Evolutionary conservation across 1,140 invertebrate species (phyloP), one percentile per base, ranked within the genome.

Genomic region (Megathymus violae): DNA sequence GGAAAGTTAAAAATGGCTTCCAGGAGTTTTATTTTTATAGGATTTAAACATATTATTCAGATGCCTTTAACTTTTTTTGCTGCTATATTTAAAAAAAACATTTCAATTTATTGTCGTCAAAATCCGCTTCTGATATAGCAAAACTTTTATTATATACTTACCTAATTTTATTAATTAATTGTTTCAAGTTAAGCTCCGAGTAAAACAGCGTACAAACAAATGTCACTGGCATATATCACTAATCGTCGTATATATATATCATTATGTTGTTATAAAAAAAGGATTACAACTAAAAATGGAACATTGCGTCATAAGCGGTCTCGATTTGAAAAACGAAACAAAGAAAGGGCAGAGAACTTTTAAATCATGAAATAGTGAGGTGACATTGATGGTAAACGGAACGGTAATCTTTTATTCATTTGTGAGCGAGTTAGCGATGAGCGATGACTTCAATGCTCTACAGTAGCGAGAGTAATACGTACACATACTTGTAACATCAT

Each of bases 281-380:
- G 52, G 36, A 59, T 59, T 59, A 36, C 46, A 46, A 59, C 54
- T 59, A 59, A 59, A 59, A 59, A 27, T 59, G 43, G 54, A 62
- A 65, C 50, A 67, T 71, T 66, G 60, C 64, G 61, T 71, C 69
- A 71, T 64, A 78, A 44, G 64, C 62, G 64, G 71, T 79, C 72
- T 64, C 66, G 77, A 76, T 80, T 84, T 75, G 58, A 75, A 78
- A 81, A 78, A 67, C 65, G 63, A 82, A 85, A 88, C 85, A 88
- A 88, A 88, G 85, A 84, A 87, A 87, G 85, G 81, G 80, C 82
- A 85, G 62, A 68, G 84, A 85, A 88, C 85, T 82, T 76, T 82
- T 86, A 85, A 85, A 86, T 86, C 80, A 83, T 78, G 68, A 62
- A 74, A 80, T 76, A 74, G 73, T 74, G 74, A 78, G 67, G 82